A percentile compares a stretch with the other conserved stretches of the same genome.
phyloP scores from a whole-genome alignment of 2,797 vertebrate species.

The Fistularia commersonii region DNA sequence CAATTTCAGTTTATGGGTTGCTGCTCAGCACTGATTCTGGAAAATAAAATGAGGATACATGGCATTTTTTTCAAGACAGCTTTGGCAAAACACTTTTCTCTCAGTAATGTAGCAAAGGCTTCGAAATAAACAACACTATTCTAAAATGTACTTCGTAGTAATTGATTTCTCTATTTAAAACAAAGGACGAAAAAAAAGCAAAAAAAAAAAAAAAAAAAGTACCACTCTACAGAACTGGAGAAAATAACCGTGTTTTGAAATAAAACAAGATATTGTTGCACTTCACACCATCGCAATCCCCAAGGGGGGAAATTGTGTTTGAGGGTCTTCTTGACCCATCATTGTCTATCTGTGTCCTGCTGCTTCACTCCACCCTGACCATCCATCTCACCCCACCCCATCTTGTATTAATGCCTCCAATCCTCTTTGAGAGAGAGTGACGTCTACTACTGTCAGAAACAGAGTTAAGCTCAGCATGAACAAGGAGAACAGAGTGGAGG shows the following conservation, averaged over 20 bases:
- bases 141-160: too few relatives aligned
- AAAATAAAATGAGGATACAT: not conserved
- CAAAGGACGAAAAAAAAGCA: too few relatives aligned
- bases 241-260: too few relatives aligned
- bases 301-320: slow-evolving; percentile 43
- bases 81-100: too few relatives aligned
- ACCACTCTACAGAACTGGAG: too few relatives aligned
- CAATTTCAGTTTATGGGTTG: slow-evolving; percentile 15
- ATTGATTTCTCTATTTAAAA: too few relatives aligned
- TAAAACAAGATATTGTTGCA: too few relatives aligned
- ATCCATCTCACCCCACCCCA: slow-evolving; percentile 58
- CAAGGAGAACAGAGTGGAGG: slow-evolving; percentile 49
- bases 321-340: slow-evolving; percentile 57
- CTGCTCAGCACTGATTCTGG: not conserved
- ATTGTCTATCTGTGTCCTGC: slow-evolving; percentile 40
- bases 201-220: too few relatives aligned
- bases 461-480: slow-evolving; percentile 76
- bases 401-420: slow-evolving; percentile 80
- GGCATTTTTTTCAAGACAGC: not conserved
- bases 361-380: slow-evolving; percentile 55
- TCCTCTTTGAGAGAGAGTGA: slow-evolving; percentile 85
- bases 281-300: slow-evolving; percentile 41
- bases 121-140: slow-evolving; percentile 25
- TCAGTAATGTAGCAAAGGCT: too few relatives aligned
- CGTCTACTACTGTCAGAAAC: slow-evolving; percentile 81